Conservation (phyloP, 2,113 vertebrate species). For the Sander vitreus region DNA sequence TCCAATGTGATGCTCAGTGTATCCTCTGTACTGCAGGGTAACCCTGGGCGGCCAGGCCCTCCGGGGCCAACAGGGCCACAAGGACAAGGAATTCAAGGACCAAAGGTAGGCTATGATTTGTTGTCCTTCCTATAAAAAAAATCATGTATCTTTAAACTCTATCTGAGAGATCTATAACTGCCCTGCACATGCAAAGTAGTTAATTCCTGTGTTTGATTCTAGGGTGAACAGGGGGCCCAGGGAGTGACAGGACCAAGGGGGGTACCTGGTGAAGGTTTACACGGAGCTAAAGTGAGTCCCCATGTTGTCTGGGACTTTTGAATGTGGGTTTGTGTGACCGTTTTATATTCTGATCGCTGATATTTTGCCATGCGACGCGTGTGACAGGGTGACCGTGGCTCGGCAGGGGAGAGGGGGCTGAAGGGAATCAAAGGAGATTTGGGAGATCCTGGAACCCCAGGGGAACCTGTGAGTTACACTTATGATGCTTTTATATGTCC, state of each 20-base stretch:
- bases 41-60: slow-evolving; percentile 85
- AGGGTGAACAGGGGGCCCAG: slow-evolving; percentile 91
- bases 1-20: neutral
- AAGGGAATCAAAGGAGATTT: slow-evolving; percentile 89
- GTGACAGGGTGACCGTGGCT: slow-evolving; percentile 88
- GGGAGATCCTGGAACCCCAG: slow-evolving; percentile 87
- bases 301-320: neutral
- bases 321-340: neutral
- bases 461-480: slow-evolving; percentile 84
- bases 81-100: slow-evolving; percentile 90
- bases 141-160: neutral
- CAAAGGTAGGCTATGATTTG: slow-evolving; percentile 83
- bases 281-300: slow-evolving; percentile 87
- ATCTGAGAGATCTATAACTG: neutral
- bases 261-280: slow-evolving; percentile 87
- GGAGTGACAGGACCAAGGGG: slow-evolving; percentile 90
- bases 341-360: neutral
- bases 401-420: slow-evolving; percentile 86
- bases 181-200: neutral
- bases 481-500: neutral
- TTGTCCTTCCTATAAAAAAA: neutral
- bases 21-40: slow-evolving; percentile 80
- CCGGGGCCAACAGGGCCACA: slow-evolving; percentile 86
- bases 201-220: slow-evolving; percentile 23
- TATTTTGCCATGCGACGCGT: neutral